Evolutionary conservation across 2,113 vertebrate genomes (phyloP).

Genomic region (Phrynocephalus versicolor): DNA sequence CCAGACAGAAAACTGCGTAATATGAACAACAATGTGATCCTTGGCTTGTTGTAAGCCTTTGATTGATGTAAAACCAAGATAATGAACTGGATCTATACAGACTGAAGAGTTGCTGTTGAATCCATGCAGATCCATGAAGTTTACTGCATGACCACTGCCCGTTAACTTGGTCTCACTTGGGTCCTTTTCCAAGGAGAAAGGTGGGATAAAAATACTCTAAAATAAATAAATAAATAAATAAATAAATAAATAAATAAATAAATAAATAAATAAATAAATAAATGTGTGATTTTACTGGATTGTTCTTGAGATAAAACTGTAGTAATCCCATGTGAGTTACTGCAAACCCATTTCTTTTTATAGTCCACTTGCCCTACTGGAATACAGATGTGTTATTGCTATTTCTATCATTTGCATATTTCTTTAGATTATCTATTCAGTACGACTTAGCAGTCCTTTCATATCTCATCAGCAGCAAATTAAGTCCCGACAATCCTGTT

Average conservation of each 20-base stretch:
- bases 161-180: neutral
- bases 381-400: too few relatives aligned
- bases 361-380: too few relatives aligned
- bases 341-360: neutral
- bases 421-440: neutral
- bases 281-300: too few relatives aligned
- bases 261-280: too few relatives aligned
- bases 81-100: neutral
- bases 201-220: too few relatives aligned
- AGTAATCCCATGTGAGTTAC: neutral
- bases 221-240: too few relatives aligned
- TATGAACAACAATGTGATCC: too few relatives aligned
- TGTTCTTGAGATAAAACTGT: neutral
- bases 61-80: neutral
- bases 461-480: neutral
- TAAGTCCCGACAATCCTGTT: neutral
- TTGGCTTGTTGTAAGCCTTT: neutral
- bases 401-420: conserved; percentile 5
- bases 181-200: too few relatives aligned
- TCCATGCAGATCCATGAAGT: neutral
- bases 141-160: neutral
- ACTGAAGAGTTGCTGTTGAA: neutral
- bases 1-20: too few relatives aligned
- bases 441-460: neutral
- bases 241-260: too few relatives aligned